These are phyloP conservation scores for Chaunax sp. DNA, from an alignment of 2,797 vertebrate species.

Conservation along the genomic window DNA sequence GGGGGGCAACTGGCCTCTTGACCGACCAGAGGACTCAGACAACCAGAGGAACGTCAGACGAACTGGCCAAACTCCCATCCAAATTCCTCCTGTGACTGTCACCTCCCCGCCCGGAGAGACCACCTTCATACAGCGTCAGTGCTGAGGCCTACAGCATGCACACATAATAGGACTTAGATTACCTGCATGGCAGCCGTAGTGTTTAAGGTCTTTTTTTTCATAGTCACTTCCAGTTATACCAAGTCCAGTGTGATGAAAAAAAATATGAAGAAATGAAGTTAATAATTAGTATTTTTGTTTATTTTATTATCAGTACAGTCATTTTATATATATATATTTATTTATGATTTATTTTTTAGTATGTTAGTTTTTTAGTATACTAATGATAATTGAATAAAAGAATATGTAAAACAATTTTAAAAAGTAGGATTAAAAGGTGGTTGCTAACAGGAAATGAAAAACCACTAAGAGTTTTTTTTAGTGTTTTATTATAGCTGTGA, in stretches of 20 bases:
- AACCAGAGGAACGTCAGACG: conserved; percentile 91
- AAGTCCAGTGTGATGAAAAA: too few species aligned
- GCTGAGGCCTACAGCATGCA: neutral
- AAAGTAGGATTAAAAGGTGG: too few species aligned
- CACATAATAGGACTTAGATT: neutral
- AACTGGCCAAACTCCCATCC: conserved; percentile 82
- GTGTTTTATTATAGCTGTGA: too few species aligned
- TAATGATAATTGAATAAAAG: neutral
- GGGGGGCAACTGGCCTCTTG: conserved; percentile 79
- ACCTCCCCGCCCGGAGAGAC: conserved; percentile 88
- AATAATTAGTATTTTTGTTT: too few species aligned
- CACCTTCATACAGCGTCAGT: conserved; percentile 74
- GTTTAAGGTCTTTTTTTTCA: too few species aligned
- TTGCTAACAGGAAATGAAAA: too few species aligned
- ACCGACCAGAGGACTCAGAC: conserved; percentile 90
- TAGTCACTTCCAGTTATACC: too few species aligned
- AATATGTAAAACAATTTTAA: neutral
- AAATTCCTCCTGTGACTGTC: conserved; percentile 88
- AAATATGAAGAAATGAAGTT: neutral
- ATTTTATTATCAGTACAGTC: too few species aligned
- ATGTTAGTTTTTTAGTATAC: neutral
- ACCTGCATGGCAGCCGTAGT: neutral
- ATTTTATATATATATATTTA: too few species aligned
- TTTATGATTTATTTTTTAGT: too few species aligned
- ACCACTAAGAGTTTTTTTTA: too few species aligned